Percentiles rank a stretch among this genome's conserved stretches.
These are phyloP conservation scores for Drosophila tripunctata DNA, from an alignment of 2,888 invertebrate genomes.

Conservation along the genomic window DNA sequence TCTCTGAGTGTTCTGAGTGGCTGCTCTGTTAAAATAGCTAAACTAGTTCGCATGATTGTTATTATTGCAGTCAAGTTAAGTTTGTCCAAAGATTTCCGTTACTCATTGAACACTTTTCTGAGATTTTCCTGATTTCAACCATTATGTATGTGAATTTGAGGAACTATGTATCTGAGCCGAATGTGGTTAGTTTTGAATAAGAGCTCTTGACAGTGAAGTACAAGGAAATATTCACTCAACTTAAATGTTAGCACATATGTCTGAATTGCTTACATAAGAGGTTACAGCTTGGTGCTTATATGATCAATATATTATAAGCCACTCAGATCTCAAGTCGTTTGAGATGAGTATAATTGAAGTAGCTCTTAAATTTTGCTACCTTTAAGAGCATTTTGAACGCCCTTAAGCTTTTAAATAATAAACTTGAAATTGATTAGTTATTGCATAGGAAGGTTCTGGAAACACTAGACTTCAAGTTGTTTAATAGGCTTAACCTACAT, in stretches of 20 bases:
- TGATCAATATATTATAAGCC: slow-evolving; percentile 12
- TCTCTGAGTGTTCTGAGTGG: slow-evolving; percentile 31
- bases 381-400: slow-evolving; percentile 7
- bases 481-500: slow-evolving; percentile 41
- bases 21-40: slow-evolving; percentile 43
- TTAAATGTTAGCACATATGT: slow-evolving; percentile 15
- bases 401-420: neutral
- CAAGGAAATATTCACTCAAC: slow-evolving; percentile 23
- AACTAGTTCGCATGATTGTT: slow-evolving; percentile 1
- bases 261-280: neutral
- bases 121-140: slow-evolving; percentile 28
- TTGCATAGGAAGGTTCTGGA: neutral
- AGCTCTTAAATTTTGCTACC: neutral
- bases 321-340: neutral
- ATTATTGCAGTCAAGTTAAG: slow-evolving; percentile 15
- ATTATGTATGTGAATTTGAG: slow-evolving; percentile 41
- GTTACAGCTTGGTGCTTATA: slow-evolving; percentile 1
- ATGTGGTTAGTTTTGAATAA: slow-evolving; percentile 11
- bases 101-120: slow-evolving; percentile 23
- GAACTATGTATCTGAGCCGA: slow-evolving; percentile 29
- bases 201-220: slow-evolving; percentile 31
- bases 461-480: neutral
- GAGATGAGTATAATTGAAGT: slow-evolving; percentile 17
- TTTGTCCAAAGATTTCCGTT: slow-evolving; percentile 36
- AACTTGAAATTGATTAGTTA: slow-evolving; percentile 14